Conservation (phyloP, 2,113 vertebrate species). For the Tonatia bakeri region DNA sequence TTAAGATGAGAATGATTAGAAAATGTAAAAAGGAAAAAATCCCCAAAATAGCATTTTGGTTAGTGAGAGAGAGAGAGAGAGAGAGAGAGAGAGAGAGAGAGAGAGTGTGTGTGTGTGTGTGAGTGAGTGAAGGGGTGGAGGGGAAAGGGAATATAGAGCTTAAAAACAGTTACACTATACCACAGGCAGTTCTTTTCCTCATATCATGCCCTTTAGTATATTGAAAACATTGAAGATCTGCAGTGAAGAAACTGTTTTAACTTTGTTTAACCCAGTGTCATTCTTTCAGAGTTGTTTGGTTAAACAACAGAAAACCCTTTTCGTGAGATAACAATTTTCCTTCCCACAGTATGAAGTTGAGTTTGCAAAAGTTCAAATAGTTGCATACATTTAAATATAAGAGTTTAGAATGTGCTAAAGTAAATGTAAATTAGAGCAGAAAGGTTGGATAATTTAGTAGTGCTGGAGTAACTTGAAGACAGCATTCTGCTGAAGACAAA, state of each 20-base stretch:
- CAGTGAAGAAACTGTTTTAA: not conserved
- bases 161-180: not conserved
- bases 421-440: not conserved
- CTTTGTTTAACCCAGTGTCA: not conserved
- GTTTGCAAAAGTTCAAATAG: slow-evolving; percentile 5
- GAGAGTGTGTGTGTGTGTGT: no score
- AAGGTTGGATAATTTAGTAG: not conserved
- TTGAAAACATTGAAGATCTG: not conserved
- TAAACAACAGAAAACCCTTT: not conserved
- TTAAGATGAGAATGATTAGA: not conserved
- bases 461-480: not conserved
- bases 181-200: not conserved
- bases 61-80: not conserved
- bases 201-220: not conserved
- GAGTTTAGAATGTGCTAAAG: not conserved
- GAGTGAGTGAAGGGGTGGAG: not conserved
- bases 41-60: not conserved
- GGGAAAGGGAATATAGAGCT: not conserved
- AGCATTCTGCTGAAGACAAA: not conserved
- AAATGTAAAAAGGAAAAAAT: not conserved
- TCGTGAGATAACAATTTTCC: not conserved
- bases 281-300: not conserved
- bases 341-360: not conserved
- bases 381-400: not conserved
- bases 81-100: no score